Evolutionary conservation across 2,113 vertebrate genomes (phyloP), one percentile per base, ranked within the genome.

Genomic region (Globicephala melas): DNA sequence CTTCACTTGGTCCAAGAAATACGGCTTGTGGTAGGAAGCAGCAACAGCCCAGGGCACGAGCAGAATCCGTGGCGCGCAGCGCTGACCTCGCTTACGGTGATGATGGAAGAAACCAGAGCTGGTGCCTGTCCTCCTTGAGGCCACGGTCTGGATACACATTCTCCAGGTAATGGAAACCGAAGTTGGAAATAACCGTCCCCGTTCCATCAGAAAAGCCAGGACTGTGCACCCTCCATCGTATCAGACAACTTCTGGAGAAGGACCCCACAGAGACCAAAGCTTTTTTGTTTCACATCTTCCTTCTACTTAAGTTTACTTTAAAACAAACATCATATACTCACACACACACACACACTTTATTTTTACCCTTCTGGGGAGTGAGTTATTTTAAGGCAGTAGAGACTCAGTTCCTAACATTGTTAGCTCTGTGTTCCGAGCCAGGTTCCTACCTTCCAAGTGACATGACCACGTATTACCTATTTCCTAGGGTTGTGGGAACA

Each of bases 41-140:
- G 38, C 4, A n/a, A 17, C 0, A 20, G 62, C 55, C 33, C 0
- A 1, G 0, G 17, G 71, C 3, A 0, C 0, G 62, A 58, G 76
- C 47, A 23, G 63, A 88, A 5, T 7, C 38, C 12, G 0, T 0
- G 26, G 28, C 55, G 65, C 60, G 3, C 36, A 11, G 4, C 1
- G 15, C 38, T 2, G 65, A 53, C 63, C 9, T 81, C 44, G 6
- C 83, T 23, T 1, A 12, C 21, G 0, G 28, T 1, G 23, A 8
- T 0, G 12, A 12, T 0, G 2, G 36, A 11, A 41, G n/a, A 8
- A 26, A 1, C 38, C 4, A 0, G 20, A 6, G 44, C 83, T 25
- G 63, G 53, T 1, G 13, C 73, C 60, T 5, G 28, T 41, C 25
- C 60, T 36, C 8, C 58, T 4, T 2, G n/a, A 65, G 67, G 62